Evolutionary conservation across 2,888 invertebrate genomes (phyloP).

Genomic region (Plutella xylostella): DNA sequence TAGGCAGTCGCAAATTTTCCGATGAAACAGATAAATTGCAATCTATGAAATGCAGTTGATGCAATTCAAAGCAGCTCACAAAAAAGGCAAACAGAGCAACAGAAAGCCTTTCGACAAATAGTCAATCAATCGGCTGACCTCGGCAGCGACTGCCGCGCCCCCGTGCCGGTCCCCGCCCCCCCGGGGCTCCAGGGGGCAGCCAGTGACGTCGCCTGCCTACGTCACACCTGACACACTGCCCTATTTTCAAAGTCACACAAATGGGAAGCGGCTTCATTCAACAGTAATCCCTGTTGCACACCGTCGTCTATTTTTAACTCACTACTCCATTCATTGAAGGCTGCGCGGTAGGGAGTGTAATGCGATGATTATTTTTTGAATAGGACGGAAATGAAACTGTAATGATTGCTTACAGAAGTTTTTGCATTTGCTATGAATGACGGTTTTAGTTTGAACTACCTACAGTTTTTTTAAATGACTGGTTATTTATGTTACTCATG

Average conservation of each 20-base stretch:
- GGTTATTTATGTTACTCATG: no score
- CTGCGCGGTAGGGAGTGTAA: not conserved
- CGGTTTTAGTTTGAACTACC: no score
- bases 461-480: no score
- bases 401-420: no score
- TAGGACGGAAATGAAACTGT: no score
- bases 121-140: not conserved
- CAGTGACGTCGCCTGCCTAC: constrained; percentile 49
- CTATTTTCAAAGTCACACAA: constrained; percentile 30
- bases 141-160: constrained; percentile 30
- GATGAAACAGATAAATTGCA: no score
- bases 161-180: constrained; percentile 34
- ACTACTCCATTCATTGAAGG: constrained; percentile 53
- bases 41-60: not conserved
- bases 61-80: not conserved
- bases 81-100: not conserved
- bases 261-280: constrained; percentile 47
- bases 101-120: not conserved
- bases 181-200: constrained; percentile 37
- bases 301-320: constrained; percentile 44
- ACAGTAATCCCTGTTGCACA: constrained; percentile 38
- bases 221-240: constrained; percentile 56
- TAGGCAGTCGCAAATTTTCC: no score
- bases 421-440: no score
- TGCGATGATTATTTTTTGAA: no score